Evolutionary conservation across 2,113 vertebrate species (phyloP).

Genomic region (Morone chrysops): DNA sequence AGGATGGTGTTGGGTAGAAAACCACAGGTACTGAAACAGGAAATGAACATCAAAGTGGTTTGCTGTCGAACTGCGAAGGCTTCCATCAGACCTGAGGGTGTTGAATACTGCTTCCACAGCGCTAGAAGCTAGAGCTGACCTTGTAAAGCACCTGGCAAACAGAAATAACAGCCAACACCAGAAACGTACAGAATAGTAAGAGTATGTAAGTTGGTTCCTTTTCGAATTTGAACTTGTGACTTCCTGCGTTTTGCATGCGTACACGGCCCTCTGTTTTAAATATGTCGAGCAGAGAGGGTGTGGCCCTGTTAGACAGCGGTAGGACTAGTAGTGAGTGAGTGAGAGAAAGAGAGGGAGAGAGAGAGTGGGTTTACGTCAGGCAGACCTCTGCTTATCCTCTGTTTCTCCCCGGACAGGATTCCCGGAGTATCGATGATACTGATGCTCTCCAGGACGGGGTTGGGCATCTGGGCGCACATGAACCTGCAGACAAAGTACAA

Average conservation of each 20-base stretch:
- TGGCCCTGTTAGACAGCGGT: background rate
- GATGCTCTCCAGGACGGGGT: slow-evolving; percentile 93
- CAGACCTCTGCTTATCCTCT: slow-evolving; percentile 91
- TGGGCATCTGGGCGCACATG: slow-evolving; percentile 93
- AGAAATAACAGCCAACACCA: background rate
- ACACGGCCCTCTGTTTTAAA: background rate
- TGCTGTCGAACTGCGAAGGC: slow-evolving; percentile 10
- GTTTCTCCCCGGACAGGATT: slow-evolving; percentile 88
- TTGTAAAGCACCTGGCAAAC: slow-evolving; percentile 3
- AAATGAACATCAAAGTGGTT: slow-evolving; percentile 36
- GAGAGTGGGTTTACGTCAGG: background rate
- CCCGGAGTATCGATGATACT: slow-evolving; percentile 96
- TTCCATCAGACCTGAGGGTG: background rate
- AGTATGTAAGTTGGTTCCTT: background rate
- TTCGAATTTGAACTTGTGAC: slow-evolving; percentile 11
- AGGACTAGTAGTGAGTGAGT: background rate
- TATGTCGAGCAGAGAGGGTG: slow-evolving; percentile 11
- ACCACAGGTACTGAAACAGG: slow-evolving; percentile 30
- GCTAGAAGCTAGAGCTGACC: background rate
- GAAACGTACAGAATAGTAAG: background rate
- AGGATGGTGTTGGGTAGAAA: background rate
- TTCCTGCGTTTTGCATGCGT: slow-evolving; percentile 43
- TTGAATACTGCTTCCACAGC: slow-evolving; percentile 53
- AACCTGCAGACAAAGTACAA: slow-evolving; percentile 81
- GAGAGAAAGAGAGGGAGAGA: background rate